Conservation (phyloP, 2,888 invertebrate genomes). For the Sylvicola fuscatus region DNA sequence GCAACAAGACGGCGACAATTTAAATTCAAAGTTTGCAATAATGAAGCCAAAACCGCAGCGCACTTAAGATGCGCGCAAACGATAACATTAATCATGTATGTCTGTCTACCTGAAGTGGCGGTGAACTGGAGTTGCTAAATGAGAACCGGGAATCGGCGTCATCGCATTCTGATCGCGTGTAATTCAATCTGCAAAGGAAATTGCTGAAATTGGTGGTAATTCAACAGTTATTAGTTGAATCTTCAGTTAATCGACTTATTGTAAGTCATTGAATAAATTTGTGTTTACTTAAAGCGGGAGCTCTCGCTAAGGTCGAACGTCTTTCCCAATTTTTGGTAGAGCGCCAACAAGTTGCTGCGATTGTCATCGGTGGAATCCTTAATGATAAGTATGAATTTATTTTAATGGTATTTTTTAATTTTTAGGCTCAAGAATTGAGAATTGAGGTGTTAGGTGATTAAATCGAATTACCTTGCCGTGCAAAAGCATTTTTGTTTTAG, state of each 20-base stretch:
- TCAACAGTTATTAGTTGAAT: background rate
- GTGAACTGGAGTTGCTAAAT: conserved; percentile 56
- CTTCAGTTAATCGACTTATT: no score
- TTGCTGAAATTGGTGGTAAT: background rate
- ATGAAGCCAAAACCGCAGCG: no score
- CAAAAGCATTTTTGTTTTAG: no score
- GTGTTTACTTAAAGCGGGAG: background rate
- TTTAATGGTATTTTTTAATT: background rate
- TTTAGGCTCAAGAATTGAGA: no score
- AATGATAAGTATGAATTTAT: background rate
- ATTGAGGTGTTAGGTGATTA: no score
- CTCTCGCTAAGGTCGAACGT: conserved; percentile 21
- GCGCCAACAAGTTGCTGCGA: conserved; percentile 22
- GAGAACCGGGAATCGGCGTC: conserved; percentile 49
- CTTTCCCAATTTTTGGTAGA: conserved; percentile 25
- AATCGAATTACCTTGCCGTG: no score
- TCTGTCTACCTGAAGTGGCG: conserved; percentile 34
- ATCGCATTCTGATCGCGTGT: conserved; percentile 21
- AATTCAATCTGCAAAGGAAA: conserved; percentile 1
- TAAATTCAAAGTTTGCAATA: no score
- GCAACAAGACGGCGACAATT: no score
- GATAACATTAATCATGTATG: background rate
- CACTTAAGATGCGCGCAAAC: no score
- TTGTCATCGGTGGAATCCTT: conserved; percentile 24
- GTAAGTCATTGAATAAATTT: no score